Evolutionary conservation across 2,113 vertebrate genomes (phyloP).

Genomic region (Corynorhinus townsendii): DNA sequence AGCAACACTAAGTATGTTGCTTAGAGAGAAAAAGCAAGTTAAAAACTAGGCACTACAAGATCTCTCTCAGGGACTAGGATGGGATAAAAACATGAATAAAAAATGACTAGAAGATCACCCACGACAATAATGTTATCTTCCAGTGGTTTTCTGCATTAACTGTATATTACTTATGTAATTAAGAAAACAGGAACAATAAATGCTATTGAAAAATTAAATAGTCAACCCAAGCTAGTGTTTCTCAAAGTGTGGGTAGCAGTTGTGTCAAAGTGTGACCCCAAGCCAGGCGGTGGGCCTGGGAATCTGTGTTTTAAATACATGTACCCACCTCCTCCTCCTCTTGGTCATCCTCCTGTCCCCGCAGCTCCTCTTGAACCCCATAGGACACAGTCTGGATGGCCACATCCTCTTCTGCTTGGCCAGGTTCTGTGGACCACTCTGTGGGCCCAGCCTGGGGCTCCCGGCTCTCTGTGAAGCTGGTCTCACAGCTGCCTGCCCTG

Average conservation of each 20-base stretch:
- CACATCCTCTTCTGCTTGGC: constrained; percentile 83
- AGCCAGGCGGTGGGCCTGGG: background rate
- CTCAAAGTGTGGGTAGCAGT: background rate
- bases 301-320: background rate
- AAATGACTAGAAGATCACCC: background rate
- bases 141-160: background rate
- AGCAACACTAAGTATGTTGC: background rate
- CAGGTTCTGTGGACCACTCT: constrained; percentile 78
- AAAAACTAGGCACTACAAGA: background rate
- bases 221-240: background rate
- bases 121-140: background rate
- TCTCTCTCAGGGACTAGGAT: background rate
- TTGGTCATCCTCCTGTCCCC: constrained; percentile 87
- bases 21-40: background rate
- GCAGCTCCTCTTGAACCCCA: constrained; percentile 94
- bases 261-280: background rate
- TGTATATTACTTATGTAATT: background rate
- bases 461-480: constrained; percentile 93
- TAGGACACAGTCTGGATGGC: constrained; percentile 96
- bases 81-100: background rate
- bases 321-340: constrained; percentile 68
- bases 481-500: constrained; percentile 93
- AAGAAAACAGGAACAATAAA: background rate
- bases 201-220: background rate
- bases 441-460: constrained; percentile 76